Evolutionary conservation across 2,797 vertebrate genomes (phyloP), one percentile per base, ranked within the genome.

Genomic region (Distichodus sexfasciatus): DNA sequence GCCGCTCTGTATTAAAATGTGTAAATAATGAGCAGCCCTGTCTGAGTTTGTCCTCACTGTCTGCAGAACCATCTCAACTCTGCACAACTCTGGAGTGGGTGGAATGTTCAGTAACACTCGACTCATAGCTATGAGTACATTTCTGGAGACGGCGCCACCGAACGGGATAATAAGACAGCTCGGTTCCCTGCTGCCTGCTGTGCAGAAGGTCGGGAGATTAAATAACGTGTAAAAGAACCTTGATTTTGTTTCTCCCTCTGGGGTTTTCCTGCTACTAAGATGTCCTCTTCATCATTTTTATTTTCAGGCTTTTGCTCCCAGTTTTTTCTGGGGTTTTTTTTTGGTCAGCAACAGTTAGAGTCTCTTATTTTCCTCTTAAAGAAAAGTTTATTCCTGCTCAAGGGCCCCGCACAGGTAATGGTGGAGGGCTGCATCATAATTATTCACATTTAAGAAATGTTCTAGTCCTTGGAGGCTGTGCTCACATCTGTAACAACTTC

Each of bases 211-310:
- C 70, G 71, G 50, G 19, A 68, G 58, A 72, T 69, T 77, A 77
- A 81, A 71, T 73, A 64, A 77, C 69, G 61, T 69, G 53, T 31
- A 76, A 73, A 74, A 67, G 2, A 65, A 55, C 61, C 61, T 68
- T 48, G 46, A 40, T 66, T 72, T 72, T 71, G 21, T 66, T 69
- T 60, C 44, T 74, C 57, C 66, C 74, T 63, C 28, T 54, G 68
- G 78, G 63, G 41, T 41, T 72, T 72, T 70, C 72, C 68, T 69
- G 29, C 66, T 61, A 54, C 66, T 79, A 48, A 66, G 62, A 73
- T 60, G 50, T 66, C 66, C 43, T 75, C 63, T 73, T 75, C 29
- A 55, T 80, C 74, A 71, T 75, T 78, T 78, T 80, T 72, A 79
- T 70, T 78, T 76, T 77, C 24, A 71, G 26, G 44, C 38, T 64